A percentile compares a stretch with the other conserved stretches of the same genome.
phyloP scores from a whole-genome alignment of 2,888 invertebrate species.

The Eupithecia dodoneata region DNA sequence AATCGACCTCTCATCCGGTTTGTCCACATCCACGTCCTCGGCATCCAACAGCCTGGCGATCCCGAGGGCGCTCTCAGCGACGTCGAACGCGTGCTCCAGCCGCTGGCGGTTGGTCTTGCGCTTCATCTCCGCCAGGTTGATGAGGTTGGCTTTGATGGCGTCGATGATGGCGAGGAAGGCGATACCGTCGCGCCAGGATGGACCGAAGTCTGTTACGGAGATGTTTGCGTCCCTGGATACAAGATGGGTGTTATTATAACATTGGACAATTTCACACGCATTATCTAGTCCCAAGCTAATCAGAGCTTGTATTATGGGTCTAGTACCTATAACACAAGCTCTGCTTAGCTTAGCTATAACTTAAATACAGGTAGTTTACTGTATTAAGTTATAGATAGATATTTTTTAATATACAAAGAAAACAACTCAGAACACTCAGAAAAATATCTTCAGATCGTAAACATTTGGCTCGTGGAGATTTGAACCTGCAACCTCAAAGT shows the following conservation, averaged over 20 bases:
- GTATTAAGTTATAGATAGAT: no score
- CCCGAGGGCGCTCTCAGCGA: constrained; percentile 95
- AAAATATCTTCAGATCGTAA: no score
- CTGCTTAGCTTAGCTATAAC: no score
- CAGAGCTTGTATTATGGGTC: no score
- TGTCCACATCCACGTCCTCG: constrained; percentile 97
- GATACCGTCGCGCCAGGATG: constrained; percentile 97
- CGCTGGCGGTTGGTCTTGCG: constrained; percentile 91
- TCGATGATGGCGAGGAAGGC: constrained; percentile 98
- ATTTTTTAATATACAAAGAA: no score
- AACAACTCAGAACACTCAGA: no score
- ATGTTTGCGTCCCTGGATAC: constrained; percentile 91
- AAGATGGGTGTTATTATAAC: background rate
- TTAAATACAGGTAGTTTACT: no score
- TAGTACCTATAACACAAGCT: no score
- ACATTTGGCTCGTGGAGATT: no score
- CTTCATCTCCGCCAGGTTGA: constrained; percentile 92
- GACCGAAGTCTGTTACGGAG: constrained; percentile 96
- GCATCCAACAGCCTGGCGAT: constrained; percentile 96
- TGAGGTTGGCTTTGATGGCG: constrained; percentile 95
- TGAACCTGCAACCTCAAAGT: no score
- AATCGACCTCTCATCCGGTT: constrained; percentile 98
- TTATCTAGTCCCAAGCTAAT: no score
- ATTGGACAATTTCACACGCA: no score
- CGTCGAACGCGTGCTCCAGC: constrained; percentile 95